Base-by-base conservation (phyloP, 2,113 vertebrate species). In the Zosterops borbonicus region DNA sequence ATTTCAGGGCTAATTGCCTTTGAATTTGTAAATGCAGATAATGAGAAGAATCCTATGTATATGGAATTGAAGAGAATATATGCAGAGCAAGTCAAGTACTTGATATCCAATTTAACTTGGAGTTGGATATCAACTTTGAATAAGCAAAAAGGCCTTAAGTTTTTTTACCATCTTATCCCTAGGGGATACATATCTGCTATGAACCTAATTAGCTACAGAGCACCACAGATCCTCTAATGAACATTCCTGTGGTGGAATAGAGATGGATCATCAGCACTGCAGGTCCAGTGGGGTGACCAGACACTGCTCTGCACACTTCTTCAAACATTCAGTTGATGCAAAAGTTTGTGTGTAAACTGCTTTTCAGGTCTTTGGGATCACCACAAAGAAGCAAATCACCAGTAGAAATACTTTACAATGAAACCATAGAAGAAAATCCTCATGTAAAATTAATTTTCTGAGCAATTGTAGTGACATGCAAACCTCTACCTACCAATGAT, bases 11-110 rank as follows among this genome's bases (percentile, higher is more conserved):
- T 97, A 97, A 97, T 97, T 97, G 94, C 75, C 87, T 97, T 89
- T 94, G 95, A 94, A 90, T 96, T 87, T 98, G 86, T 95, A 97
- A 97, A 96, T 88, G 85, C 63, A 97, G 97, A 96, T 94, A 97
- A 97, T 96, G 73, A 97, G 96, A 95, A 96, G 94, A 85, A 80
- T 84, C 35, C 4, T 86, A 71, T 74, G 55, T 86, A 92, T 95
- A 65, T 60, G 80, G 65, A 83, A 84, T 67, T 95, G 84, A 94
- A 71, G 35, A 85, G 75, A 97, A 63, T 94, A 68, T 81, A 67
- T 92, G 86, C 81, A 93, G 89, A 97, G 53, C 14, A 58, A 94
- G 55, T 68, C 84, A 90, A 92, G 81, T 75, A 65, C 83, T 85
- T 91, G 78, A 95, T 91, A 88, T 42, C 84, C 71, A 86, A 79